Conservation (phyloP, 2,113 vertebrate species). For the Cromileptes altivelis region DNA sequence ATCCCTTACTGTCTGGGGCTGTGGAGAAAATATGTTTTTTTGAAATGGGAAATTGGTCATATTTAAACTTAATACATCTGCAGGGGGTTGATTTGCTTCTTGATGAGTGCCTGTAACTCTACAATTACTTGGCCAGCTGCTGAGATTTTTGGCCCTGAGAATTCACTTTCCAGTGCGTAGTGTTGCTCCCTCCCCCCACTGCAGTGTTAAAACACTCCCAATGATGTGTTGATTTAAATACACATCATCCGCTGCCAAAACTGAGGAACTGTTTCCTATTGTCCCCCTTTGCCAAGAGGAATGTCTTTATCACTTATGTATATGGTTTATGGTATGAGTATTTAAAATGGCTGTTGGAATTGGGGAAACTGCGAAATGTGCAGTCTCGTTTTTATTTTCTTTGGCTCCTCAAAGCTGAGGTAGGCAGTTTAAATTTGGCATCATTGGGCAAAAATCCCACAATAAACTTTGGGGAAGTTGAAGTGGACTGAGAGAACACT, state of each 20-base stretch:
- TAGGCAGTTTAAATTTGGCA: no score
- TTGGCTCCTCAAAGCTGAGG: background rate
- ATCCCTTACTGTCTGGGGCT: conserved; percentile 32
- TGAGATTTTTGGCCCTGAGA: conserved; percentile 35
- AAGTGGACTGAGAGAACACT: no score
- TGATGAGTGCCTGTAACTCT: conserved; percentile 22
- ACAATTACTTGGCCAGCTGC: conserved; percentile 52
- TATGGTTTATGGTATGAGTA: background rate
- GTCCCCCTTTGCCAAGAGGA: background rate
- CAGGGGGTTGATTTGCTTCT: conserved; percentile 55
- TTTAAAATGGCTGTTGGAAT: background rate
- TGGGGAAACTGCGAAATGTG: background rate
- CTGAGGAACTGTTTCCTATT: background rate
- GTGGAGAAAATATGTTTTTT: conserved; percentile 33
- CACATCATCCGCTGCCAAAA: conserved; percentile 28
- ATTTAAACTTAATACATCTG: conserved; percentile 54
- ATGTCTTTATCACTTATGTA: background rate
- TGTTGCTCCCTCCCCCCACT: conserved; percentile 6
- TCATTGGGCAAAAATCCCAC: no score
- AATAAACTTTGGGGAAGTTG: no score
- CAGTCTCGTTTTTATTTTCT: background rate
- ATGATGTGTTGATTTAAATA: conserved; percentile 39
- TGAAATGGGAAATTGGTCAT: conserved; percentile 34
- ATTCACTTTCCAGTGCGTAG: conserved; percentile 5
- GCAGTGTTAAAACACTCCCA: conserved; percentile 14